A percentile compares a stretch with the other conserved stretches of the same genome.
Conservation (phyloP, 1,140 invertebrate genomes). For the Neocloeon triangulifer region DNA sequence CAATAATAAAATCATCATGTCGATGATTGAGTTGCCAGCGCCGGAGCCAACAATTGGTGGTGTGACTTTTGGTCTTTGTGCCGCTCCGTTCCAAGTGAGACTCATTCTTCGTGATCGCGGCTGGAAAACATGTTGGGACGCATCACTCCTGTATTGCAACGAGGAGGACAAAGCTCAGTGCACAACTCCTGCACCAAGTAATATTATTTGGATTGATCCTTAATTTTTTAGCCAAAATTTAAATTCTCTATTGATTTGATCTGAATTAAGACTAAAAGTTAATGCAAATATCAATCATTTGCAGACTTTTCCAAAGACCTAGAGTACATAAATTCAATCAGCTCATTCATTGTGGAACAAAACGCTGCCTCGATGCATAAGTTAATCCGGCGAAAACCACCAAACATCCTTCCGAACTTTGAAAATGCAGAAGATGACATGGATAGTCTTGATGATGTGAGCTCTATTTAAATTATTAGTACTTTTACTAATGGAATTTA, state of each 20-base stretch:
- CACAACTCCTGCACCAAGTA: too few relatives aligned
- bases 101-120: constrained; percentile 77
- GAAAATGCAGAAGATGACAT: constrained; percentile 66
- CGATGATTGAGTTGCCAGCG: constrained; percentile 77
- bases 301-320: too few relatives aligned
- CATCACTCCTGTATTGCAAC: constrained; percentile 64
- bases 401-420: constrained; percentile 52
- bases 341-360: too few relatives aligned
- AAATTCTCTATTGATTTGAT: too few relatives aligned
- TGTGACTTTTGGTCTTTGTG: constrained; percentile 44
- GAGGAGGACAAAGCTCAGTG: constrained; percentile 23
- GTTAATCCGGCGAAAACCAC: constrained; percentile 42
- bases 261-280: too few relatives aligned
- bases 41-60: constrained; percentile 61
- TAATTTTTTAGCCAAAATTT: too few relatives aligned
- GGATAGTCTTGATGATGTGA: constrained; percentile 83
- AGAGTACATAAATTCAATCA: too few relatives aligned
- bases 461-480: constrained; percentile 10
- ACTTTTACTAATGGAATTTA: neutral
- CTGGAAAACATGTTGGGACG: constrained; percentile 94
- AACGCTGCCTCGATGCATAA: too few relatives aligned
- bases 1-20: constrained; percentile 24
- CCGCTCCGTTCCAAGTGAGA: constrained; percentile 41
- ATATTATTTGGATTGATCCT: too few relatives aligned
- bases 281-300: too few relatives aligned